Conservation (phyloP, 2,888 invertebrate species). For the Sinhomidia bicolor region DNA sequence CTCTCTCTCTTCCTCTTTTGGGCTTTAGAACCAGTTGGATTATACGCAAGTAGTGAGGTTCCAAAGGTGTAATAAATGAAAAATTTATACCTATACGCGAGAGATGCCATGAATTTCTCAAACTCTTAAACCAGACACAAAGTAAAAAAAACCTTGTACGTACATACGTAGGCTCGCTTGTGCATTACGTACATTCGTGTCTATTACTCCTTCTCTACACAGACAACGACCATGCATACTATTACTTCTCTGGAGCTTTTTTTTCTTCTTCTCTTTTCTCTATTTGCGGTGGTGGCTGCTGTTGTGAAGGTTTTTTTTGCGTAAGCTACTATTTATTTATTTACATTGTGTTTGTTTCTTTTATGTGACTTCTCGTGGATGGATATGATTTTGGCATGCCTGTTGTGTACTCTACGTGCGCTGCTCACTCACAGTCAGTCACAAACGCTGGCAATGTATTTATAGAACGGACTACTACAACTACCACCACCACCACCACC, state of each 20-base stretch:
- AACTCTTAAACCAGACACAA: neutral
- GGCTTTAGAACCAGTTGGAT: neutral
- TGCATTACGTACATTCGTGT: too few species aligned
- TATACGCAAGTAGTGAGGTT: constrained; percentile 35
- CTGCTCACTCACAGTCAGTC: too few species aligned
- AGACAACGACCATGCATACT: too few species aligned
- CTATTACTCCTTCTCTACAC: too few species aligned
- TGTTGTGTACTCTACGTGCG: neutral
- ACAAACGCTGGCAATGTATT: neutral
- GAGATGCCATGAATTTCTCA: constrained; percentile 2
- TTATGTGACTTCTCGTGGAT: constrained; percentile 38
- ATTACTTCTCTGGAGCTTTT: neutral
- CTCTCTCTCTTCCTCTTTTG: constrained; percentile 38
- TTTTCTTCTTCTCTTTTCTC: neutral
- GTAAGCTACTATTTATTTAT: constrained; percentile 44
- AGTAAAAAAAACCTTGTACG: neutral
- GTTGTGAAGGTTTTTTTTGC: constrained; percentile 43
- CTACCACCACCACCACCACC: too few species aligned
- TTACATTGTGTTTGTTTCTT: constrained; percentile 46
- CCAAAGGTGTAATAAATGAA: constrained; percentile 51
- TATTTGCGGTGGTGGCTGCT: constrained; percentile 22
- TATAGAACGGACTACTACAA: neutral
- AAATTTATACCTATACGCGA: constrained; percentile 6
- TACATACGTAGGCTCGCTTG: too few species aligned
- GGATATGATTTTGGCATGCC: constrained; percentile 34